These are phyloP conservation scores for Phoebastria nigripes DNA, from an alignment of 2,797 vertebrate genomes.

Conservation along the genomic window DNA sequence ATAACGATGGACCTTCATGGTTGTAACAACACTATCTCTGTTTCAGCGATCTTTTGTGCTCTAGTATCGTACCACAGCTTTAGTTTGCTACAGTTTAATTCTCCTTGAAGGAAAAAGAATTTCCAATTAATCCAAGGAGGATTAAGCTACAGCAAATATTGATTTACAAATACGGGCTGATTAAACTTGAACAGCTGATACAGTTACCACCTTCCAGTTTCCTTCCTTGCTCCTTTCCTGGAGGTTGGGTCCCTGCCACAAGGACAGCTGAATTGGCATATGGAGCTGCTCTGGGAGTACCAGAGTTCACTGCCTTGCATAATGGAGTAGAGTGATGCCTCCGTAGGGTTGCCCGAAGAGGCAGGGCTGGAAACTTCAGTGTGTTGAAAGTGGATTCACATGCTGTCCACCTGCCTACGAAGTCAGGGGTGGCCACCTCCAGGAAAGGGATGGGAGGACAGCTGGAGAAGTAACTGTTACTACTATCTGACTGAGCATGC, in stretches of 20 bases:
- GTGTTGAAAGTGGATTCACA: background rate
- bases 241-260: background rate
- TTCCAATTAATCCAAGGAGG: background rate
- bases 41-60: background rate
- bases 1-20: background rate
- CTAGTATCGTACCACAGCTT: background rate
- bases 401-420: background rate
- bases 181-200: background rate
- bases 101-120: background rate
- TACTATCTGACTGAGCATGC: background rate
- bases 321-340: background rate
- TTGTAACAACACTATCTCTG: background rate
- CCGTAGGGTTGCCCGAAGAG: background rate
- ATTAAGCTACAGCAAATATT: background rate
- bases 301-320: background rate
- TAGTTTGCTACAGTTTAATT: background rate
- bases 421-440: background rate
- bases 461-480: background rate
- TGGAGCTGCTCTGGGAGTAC: background rate
- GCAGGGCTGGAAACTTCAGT: background rate
- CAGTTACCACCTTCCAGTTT: background rate
- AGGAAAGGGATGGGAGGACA: background rate
- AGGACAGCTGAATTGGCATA: background rate
- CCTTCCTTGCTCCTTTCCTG: background rate
- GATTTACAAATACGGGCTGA: background rate